Evolutionary conservation across 2,797 vertebrate genomes (phyloP), one percentile per base, ranked within the genome.

Genomic region (Manis javanica): DNA sequence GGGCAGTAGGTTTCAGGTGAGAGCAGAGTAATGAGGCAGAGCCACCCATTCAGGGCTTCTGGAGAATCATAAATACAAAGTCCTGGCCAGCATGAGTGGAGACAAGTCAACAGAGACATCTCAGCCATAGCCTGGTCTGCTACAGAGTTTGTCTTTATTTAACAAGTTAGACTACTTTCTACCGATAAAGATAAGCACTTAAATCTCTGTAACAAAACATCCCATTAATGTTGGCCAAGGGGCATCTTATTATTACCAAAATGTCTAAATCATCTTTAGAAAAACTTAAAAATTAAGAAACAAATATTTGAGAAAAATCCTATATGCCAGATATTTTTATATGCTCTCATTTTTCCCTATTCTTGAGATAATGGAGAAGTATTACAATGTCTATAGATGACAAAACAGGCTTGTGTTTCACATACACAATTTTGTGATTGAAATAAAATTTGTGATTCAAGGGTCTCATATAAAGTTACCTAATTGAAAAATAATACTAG

Each of bases 221-320:
- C 10, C 21, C 9, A 29, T 14, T n/a, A n/a, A 16, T 42, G 16
- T 29, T 68, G 46, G 53, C 68, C 82, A 71, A 23, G 46, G 1
- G 46, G 24, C 26, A 59, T 59, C 77, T 53, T 64, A 77, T 15
- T 61, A 39, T 74, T 87, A 42, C 0, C 18, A 5, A 53, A 57
- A 87, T 14, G 24, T 75, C 64, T 94, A 84, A 29, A 61, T 46
- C n/a, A 66, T 51, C 71, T 79, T 91, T 72, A 90, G 31, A 59
- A 46, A 91, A 90, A 78, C n/a, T 82, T 71, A 63, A 85, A 91
- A 88, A 29, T 37, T 3, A 42, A 69, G 84, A 93, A 91, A 66
- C 51, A 86, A 66, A 55, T 29, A 37, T 53, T 42, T 63, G 49
- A 46, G 75, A 84, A 72, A 46, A 88, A 64, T n/a, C 16, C 63